Evolutionary conservation across 2,113 vertebrate species (phyloP).

Genomic region (Larimichthys polyactis): DNA sequence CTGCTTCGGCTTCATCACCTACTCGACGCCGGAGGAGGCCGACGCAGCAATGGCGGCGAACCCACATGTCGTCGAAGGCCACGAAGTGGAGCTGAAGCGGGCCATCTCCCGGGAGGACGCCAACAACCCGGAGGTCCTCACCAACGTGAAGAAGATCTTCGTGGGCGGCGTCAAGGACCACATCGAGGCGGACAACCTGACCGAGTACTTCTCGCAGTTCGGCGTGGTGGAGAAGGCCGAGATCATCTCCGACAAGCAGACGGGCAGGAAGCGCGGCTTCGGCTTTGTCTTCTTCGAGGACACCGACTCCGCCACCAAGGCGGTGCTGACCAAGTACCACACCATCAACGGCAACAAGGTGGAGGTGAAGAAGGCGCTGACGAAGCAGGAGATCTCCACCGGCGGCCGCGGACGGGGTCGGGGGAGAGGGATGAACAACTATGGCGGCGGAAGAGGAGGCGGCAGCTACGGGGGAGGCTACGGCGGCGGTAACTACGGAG

Average conservation of each 20-base stretch:
- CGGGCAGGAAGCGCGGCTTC: slow-evolving; percentile 95
- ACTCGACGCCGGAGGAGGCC: slow-evolving; percentile 92
- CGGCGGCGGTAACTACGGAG: slow-evolving; percentile 78
- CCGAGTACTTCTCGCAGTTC: slow-evolving; percentile 94
- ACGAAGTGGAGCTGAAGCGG: slow-evolving; percentile 94
- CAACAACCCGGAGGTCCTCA: slow-evolving; percentile 92
- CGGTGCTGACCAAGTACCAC: slow-evolving; percentile 92
- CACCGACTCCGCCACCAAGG: slow-evolving; percentile 95
- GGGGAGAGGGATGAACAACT: slow-evolving; percentile 88
- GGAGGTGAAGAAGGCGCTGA: slow-evolving; percentile 95
- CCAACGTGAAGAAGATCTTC: slow-evolving; percentile 98
- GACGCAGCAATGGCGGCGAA: slow-evolving; percentile 95
- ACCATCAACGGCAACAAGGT: slow-evolving; percentile 93
- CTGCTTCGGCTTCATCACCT: slow-evolving; percentile 97
- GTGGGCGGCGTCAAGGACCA: slow-evolving; percentile 96
- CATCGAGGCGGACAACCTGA: slow-evolving; percentile 90
- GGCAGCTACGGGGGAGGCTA: slow-evolving; percentile 87
- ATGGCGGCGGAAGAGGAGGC: slow-evolving; percentile 87
- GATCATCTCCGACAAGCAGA: slow-evolving; percentile 96
- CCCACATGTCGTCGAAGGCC: slow-evolving; percentile 93
- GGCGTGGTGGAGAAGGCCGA: slow-evolving; percentile 95
- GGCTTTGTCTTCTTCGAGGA: slow-evolving; percentile 97
- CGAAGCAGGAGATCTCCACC: slow-evolving; percentile 89
- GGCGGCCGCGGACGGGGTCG: slow-evolving; percentile 85
- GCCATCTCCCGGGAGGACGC: slow-evolving; percentile 94